Base-by-base conservation (phyloP, 2,113 vertebrate species). In the Bos indicus region DNA sequence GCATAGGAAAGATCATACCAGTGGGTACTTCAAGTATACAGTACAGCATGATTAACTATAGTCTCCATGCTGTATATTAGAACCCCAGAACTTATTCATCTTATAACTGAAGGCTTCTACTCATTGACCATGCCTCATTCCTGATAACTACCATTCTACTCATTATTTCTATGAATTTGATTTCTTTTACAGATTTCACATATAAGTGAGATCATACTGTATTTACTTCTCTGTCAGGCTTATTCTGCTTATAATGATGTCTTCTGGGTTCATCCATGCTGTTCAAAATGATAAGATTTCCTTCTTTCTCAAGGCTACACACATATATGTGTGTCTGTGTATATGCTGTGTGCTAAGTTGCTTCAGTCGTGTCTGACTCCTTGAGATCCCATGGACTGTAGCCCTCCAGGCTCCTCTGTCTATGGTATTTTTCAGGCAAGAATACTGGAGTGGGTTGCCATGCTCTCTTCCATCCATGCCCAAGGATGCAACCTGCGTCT, bases 281-380 rank as follows among this genome's bases (percentile, higher is more conserved):
- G 74, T 46, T 78, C 74, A 26, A 16, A 46, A 78, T 46, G 67
- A 28, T 46, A 46, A 46, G 25, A 46, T 78, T 46, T 78, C 3
- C 74, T 46, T 78, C 43, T 46, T 46, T 78, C 7, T 78, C 25
- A 28, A 46, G 25, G 25, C 43, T 67, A n/a, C 60, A 48, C 46
- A 48, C 46, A 48, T 11, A 48, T 11, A 11, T 48, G 10, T 48
- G 10, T 48, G 2, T 59, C 0, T 59, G 25, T n/a, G 60, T 64
- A 33, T 4, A 7, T 64, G 33, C 33, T 36, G 17, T 4, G 1
- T 36, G 33, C 64, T 36, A 67, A 67, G 64, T 67, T 67, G 64
- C 9, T 71, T 71, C 64, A 71, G 17, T 36, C 4, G 0, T 36
- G 64, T 36, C 64, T 36, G n/a, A 71, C 64, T 36, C 64, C 19